Base-by-base conservation (phyloP, 2,113 vertebrate genomes). In the Philantomba maxwellii region DNA sequence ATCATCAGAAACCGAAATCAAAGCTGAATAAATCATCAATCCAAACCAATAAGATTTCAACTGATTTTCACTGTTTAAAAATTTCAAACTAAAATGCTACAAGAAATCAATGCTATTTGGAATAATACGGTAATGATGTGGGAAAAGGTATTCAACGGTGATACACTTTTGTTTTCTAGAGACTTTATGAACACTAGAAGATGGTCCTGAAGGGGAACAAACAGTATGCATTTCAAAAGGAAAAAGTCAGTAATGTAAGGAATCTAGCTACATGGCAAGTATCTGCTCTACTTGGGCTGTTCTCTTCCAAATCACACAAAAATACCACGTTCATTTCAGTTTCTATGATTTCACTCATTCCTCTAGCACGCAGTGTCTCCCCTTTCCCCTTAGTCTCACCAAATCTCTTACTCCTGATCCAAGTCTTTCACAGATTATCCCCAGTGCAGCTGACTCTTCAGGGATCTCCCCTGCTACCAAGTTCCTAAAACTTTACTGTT, bases 71-170 rank as follows among this genome's bases (percentile, higher is more conserved):
- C 16, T n/a, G 26, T 57, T 93, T 88, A 97, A 95, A 80, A 55
- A 17, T 77, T 93, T 95, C 78, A 81, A 94, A 94, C 28, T 91
- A 92, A 97, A 96, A 96, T n/a, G 33, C 28, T 87, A 39, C 47
- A 94, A 92, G 66, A 89, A 96, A 94, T 70, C 43, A 92, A 85
- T 73, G 53, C 10, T 30, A 96, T 51, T 73, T 62, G 36, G 53
- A 43, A 83, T 80, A 64, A 36, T 66, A 86, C 6, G 10, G 9
- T 83, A 96, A 92, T 23, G 87, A 83, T 17, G 33, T 77, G 11
- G 53, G 28, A 51, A 66, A 58, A 77, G 33, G 4, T 80, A 89
- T 91, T 85, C n/a, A 75, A 8, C 30, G 78, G 26, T 47, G 64
- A 87, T 13, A 84, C 10, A 25, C 13, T 88, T 93, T n/a, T 57